Percentiles rank a stretch among this genome's conserved stretches.
Conservation (phyloP, 2,797 vertebrate genomes). For the Cynodonichthys magdalenae region DNA sequence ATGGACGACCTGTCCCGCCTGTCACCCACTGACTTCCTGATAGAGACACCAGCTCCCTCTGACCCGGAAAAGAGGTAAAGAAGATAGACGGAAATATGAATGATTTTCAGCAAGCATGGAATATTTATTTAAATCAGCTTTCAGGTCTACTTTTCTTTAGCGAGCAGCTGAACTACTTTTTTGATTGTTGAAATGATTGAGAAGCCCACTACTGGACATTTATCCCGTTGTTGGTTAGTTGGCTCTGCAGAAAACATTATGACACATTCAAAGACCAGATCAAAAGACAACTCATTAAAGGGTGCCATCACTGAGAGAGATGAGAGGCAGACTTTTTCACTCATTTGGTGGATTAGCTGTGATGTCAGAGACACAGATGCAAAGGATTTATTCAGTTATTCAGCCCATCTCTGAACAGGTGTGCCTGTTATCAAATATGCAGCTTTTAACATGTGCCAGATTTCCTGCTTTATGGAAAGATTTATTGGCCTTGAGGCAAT, state of each 20-base stretch:
- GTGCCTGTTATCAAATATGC: constrained; percentile 64
- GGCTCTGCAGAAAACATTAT: constrained; percentile 62
- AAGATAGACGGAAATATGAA: too few relatives aligned
- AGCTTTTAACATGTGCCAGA: constrained; percentile 57
- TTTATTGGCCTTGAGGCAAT: constrained; percentile 41
- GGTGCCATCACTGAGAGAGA: constrained; percentile 58
- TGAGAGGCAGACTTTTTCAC: constrained; percentile 62
- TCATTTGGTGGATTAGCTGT: constrained; percentile 78
- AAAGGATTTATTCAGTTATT: constrained; percentile 74
- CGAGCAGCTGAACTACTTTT: neutral
- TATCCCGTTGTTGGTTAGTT: constrained; percentile 60
- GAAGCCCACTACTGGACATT: constrained; percentile 49
- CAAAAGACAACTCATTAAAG: constrained; percentile 64
- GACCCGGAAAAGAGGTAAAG: too few relatives aligned
- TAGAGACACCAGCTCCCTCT: too few relatives aligned
- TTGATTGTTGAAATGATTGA: neutral
- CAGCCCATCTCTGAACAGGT: constrained; percentile 64
- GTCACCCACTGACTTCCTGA: too few relatives aligned
- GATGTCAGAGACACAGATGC: constrained; percentile 67
- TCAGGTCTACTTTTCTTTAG: too few relatives aligned
- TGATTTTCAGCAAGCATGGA: neutral
- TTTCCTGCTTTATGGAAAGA: constrained; percentile 53
- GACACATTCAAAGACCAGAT: constrained; percentile 69
- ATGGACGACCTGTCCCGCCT: too few relatives aligned
- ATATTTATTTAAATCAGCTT: neutral